Evolutionary conservation across 2,888 invertebrate species (phyloP), one percentile per base, ranked within the genome.

Genomic region (Cryptocephalus primarius): DNA sequence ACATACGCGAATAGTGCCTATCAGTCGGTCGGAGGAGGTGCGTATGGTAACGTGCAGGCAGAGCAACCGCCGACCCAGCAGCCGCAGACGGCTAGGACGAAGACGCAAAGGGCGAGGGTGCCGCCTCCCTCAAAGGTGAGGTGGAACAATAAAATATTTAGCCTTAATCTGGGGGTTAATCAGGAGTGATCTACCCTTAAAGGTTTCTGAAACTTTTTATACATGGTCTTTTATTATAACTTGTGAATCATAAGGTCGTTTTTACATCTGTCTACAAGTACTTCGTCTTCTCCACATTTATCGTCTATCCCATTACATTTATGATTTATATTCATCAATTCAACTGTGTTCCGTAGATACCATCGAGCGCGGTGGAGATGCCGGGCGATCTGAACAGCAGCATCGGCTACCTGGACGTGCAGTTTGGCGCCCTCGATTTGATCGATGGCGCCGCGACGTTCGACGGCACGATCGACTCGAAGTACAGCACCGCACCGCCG

Each of bases 311-410:
- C n/a, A n/a, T n/a, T n/a, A n/a, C n/a, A n/a, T n/a, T n/a, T n/a
- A n/a, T n/a, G n/a, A n/a, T n/a, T n/a, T n/a, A n/a, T n/a, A n/a
- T 22, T 22, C 22, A 22, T 6, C 6, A 2, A 22, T 22, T 22
- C 22, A 6, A 22, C 22, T 22, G 2, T 6, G 3, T 22, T 22
- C 22, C 22, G 8, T 70, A 92, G 85, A 96, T 96, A 63, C 95
- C 94, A 39, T 79, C 89, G 44, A 85, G 85, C 47, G 94, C 95
- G 14, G 95, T 96, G 36, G 95, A 95, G 73, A 95, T 95, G 95
- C 95, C 95, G 1, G 93, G 89, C 52, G 91, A 91, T 61, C 76
- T 85, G 48, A 83, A 82, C 62, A 80, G 80, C 49, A 81, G 80
- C 54, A 80, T 82, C 55, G 79, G 78, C 53, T 83, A 85, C 68